phyloP scores from a whole-genome alignment of 2,888 invertebrate species.

The Xestoiulus laeticollis region DNA sequence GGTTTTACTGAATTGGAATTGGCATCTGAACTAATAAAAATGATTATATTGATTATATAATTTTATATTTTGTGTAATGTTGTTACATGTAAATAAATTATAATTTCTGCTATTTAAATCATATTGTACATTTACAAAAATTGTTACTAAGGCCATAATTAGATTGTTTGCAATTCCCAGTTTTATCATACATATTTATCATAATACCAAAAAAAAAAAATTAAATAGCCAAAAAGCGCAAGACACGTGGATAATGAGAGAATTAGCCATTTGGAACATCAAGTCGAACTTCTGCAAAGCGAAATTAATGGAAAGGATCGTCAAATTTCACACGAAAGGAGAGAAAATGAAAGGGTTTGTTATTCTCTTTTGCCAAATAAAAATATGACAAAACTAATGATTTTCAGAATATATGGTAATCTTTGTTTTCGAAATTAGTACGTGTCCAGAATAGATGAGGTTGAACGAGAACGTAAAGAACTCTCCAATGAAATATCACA shows the following conservation, averaged over 20 bases:
- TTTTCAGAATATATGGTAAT: neutral
- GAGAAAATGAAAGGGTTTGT: slow-evolving; percentile 48
- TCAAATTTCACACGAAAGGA: slow-evolving; percentile 43
- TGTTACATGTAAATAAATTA: too few species aligned
- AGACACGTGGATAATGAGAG: neutral
- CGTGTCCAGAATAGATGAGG: slow-evolving; percentile 44
- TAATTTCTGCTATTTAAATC: too few species aligned
- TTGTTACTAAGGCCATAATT: too few species aligned
- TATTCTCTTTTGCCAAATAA: neutral
- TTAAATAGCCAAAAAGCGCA: neutral
- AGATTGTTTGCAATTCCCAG: too few species aligned
- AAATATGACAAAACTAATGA: neutral
- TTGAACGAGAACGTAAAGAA: slow-evolving; percentile 48
- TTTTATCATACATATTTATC: too few species aligned
- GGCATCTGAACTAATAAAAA: too few species aligned
- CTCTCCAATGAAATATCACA: slow-evolving; percentile 43
- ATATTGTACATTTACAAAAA: too few species aligned
- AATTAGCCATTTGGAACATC: slow-evolving; percentile 30
- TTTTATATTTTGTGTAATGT: too few species aligned
- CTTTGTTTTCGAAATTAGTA: neutral
- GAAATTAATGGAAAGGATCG: slow-evolving; percentile 51
- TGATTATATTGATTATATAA: too few species aligned
- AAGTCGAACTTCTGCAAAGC: slow-evolving; percentile 22
- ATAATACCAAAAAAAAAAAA: too few species aligned
- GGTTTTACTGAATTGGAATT: too few species aligned